phyloP scores from a whole-genome alignment of 2,797 vertebrate genomes.

The Sebastes steindachneri region DNA sequence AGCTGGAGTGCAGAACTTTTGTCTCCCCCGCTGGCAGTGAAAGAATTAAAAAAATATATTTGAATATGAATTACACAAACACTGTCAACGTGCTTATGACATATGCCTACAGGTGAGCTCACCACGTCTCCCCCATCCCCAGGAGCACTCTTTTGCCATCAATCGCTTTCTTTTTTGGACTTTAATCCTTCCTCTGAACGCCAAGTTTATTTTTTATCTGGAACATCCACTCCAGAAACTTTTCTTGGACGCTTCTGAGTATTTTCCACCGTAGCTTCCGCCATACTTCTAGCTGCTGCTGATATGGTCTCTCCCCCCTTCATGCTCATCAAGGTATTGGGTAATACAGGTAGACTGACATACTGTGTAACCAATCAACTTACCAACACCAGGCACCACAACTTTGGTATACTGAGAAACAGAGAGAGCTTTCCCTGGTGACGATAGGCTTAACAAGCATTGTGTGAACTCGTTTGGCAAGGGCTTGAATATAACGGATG shows the following conservation, averaged over 20 bases:
- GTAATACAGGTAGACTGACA: background rate
- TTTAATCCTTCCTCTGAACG: too few relatives aligned
- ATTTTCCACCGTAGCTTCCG: background rate
- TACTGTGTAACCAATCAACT: background rate
- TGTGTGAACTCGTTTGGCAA: background rate
- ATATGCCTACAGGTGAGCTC: background rate
- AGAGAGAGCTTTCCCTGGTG: background rate
- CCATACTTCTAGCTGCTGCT: background rate
- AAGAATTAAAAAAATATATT: background rate
- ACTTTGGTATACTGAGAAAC: background rate
- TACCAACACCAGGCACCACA: too few relatives aligned
- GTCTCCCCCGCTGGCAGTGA: background rate
- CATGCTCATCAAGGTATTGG: background rate
- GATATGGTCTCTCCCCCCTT: background rate
- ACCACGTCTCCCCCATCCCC: background rate
- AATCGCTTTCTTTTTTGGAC: too few relatives aligned
- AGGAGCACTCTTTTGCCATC: background rate
- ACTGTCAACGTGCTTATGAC: background rate
- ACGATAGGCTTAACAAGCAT: background rate
- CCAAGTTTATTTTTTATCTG: too few relatives aligned
- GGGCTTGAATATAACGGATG: background rate
- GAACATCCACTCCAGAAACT: too few relatives aligned
- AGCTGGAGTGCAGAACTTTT: background rate
- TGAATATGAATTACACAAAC: background rate
- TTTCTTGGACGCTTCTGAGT: background rate